phyloP scores from a whole-genome alignment of 2,113 vertebrate genomes.

The Zosterops japonicus region DNA sequence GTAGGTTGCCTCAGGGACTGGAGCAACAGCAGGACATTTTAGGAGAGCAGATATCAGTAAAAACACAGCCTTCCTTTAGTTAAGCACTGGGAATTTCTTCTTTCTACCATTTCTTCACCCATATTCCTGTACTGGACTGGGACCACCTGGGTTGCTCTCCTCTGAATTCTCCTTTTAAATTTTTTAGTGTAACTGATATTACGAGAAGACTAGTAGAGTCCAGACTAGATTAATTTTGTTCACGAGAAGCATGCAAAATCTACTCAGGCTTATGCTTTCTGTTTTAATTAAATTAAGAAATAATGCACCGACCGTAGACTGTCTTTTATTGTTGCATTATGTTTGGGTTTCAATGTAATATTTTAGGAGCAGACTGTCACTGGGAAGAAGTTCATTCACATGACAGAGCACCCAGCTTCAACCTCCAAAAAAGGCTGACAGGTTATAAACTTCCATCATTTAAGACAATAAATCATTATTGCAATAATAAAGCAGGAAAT shows the following conservation, averaged over 20 bases:
- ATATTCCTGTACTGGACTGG: background rate
- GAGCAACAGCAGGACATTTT: background rate
- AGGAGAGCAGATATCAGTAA: background rate
- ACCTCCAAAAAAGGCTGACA: constrained; percentile 36
- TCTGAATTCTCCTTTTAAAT: background rate
- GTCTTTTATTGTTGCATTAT: background rate
- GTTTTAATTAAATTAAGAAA: background rate
- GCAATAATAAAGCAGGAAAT: constrained; percentile 75
- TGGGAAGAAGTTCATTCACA: constrained; percentile 18
- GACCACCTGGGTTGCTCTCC: background rate
- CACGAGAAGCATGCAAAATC: background rate
- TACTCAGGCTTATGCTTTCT: background rate
- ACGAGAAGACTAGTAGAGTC: background rate
- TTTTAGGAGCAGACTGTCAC: background rate
- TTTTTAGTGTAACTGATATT: background rate
- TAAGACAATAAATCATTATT: constrained; percentile 74
- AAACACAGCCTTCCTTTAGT: background rate
- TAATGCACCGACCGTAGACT: background rate
- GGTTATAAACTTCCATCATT: constrained; percentile 68
- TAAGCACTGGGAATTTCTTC: background rate
- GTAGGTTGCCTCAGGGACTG: background rate
- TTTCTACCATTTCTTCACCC: constrained; percentile 27
- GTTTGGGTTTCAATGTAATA: background rate
- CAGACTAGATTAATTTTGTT: background rate
- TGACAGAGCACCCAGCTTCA: background rate